Conservation (phyloP, 2,888 invertebrate genomes). For the Polydrusus tereticollis region DNA sequence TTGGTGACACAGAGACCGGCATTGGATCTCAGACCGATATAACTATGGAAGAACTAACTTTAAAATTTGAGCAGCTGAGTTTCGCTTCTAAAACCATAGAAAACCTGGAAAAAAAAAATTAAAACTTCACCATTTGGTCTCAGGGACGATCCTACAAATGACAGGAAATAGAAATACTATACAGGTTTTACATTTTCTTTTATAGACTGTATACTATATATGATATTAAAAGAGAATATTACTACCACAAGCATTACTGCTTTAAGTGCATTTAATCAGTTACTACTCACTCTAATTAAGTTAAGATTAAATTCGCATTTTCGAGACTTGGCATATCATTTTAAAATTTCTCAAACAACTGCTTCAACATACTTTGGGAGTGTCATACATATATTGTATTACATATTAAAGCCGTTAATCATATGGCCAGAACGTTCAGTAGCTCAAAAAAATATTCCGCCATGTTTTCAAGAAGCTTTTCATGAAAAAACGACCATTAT, state of each 20-base stretch:
- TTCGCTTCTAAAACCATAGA: constrained; percentile 35
- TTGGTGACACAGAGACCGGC: not conserved
- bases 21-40: constrained; percentile 32
- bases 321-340: constrained; percentile 39
- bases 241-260: constrained; percentile 25
- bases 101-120: constrained; percentile 23
- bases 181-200: constrained; percentile 24
- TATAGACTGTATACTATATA: not conserved
- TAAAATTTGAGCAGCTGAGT: constrained; percentile 39
- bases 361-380: constrained; percentile 10
- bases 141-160: constrained; percentile 16
- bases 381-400: not conserved
- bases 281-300: constrained; percentile 41
- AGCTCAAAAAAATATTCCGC: constrained; percentile 40
- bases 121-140: constrained; percentile 38
- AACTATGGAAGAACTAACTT: constrained; percentile 32
- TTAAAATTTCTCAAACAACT: constrained; percentile 33
- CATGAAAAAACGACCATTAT: constrained; percentile 40
- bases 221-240: not conserved
- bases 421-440: constrained; percentile 44
- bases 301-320: constrained; percentile 17
- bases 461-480: constrained; percentile 47
- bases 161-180: constrained; percentile 32
- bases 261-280: constrained; percentile 21
- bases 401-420: not conserved